A percentile compares a stretch with the other conserved stretches of the same genome.
phyloP scores from a whole-genome alignment of 2,888 invertebrate genomes.

The Epinotia demarniana region DNA sequence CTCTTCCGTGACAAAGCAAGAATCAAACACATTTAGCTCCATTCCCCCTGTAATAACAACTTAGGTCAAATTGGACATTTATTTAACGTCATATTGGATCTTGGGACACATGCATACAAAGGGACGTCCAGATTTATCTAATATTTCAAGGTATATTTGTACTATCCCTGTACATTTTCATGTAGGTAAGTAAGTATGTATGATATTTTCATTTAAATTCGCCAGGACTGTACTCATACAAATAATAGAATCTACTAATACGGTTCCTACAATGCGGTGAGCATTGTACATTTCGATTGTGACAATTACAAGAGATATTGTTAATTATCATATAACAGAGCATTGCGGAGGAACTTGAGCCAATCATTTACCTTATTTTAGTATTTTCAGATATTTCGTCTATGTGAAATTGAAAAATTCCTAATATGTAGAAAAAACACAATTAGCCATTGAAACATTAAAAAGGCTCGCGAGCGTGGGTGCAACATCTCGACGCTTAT shows the following conservation, averaged over 20 bases:
- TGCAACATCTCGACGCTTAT: too few species aligned
- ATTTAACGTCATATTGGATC: neutral
- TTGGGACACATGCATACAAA: neutral
- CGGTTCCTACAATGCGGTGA: neutral
- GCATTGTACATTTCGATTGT: neutral
- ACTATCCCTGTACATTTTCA: neutral
- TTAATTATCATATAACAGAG: too few species aligned
- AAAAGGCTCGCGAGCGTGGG: too few species aligned
- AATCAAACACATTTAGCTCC: constrained; percentile 82
- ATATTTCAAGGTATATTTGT: neutral
- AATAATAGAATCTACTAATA: neutral
- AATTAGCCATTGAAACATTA: too few species aligned
- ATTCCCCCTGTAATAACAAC: constrained; percentile 78
- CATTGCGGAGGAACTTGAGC: too few species aligned
- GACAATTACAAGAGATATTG: neutral
- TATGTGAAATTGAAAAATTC: too few species aligned
- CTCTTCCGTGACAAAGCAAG: constrained; percentile 84
- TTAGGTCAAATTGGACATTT: constrained; percentile 4
- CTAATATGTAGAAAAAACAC: too few species aligned
- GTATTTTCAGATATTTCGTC: too few species aligned
- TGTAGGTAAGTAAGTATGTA: neutral
- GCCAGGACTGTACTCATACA: neutral
- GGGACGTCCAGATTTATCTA: neutral
- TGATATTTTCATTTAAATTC: neutral
- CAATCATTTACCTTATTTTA: too few species aligned